Evolutionary conservation across 2,888 invertebrate genomes (phyloP).

Genomic region (Lepeophtheirus nordmannii): DNA sequence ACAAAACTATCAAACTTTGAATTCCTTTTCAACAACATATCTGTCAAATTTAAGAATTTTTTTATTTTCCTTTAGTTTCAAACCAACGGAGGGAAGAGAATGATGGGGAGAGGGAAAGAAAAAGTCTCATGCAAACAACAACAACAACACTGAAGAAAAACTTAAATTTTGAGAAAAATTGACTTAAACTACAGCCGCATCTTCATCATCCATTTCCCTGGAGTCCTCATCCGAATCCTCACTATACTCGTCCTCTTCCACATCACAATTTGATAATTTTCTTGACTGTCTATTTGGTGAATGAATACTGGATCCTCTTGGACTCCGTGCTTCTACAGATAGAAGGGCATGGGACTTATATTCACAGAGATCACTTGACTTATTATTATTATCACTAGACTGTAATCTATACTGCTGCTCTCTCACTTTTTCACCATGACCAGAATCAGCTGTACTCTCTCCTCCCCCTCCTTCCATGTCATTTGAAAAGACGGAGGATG

Average conservation of each 20-base stretch:
- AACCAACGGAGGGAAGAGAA: too few species aligned
- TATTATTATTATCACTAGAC: neutral
- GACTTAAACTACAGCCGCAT: conserved; percentile 8
- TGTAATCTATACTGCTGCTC: neutral
- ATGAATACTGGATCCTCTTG: too few species aligned
- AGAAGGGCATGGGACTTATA: too few species aligned
- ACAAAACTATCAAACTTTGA: too few species aligned
- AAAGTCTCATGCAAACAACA: too few species aligned
- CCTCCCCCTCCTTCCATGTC: neutral
- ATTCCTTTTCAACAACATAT: too few species aligned
- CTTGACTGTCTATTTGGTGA: too few species aligned
- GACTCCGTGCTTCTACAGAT: too few species aligned
- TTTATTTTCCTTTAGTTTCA: too few species aligned
- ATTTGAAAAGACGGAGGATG: neutral
- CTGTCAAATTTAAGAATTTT: too few species aligned
- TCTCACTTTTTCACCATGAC: neutral
- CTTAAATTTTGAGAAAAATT: neutral
- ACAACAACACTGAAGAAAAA: neutral
- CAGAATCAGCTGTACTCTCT: neutral
- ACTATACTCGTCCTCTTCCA: neutral
- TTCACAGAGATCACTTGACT: neutral
- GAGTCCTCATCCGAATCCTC: neutral
- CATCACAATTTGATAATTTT: too few species aligned
- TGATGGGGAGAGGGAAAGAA: too few species aligned
- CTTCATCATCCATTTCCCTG: neutral